A percentile compares a stretch with the other conserved stretches of the same genome.
phyloP scores from a whole-genome alignment of 2,797 vertebrate genomes.

The Ammospiza maritima region DNA sequence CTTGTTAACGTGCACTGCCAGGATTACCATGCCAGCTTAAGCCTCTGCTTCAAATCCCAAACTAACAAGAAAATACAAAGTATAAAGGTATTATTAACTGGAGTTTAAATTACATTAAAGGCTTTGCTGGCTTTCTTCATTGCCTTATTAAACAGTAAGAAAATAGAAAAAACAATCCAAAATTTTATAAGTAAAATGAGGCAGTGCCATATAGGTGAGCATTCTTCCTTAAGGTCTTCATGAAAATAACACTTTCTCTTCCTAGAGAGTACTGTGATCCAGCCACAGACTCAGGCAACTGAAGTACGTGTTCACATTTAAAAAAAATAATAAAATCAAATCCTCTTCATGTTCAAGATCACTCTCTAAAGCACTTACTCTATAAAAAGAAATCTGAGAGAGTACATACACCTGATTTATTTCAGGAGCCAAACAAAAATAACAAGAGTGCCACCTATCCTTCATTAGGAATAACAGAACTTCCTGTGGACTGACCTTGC shows the following conservation, averaged over 20 bases:
- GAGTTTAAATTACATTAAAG: not conserved
- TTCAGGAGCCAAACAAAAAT: constrained; percentile 38
- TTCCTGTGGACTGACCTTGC: not conserved
- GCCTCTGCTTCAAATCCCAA: not conserved
- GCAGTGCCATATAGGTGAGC: not conserved
- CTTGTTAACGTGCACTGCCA: not conserved
- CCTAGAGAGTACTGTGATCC: not conserved
- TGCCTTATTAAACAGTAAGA: not conserved
- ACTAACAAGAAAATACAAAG: not conserved
- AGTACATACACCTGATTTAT: constrained; percentile 8
- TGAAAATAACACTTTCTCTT: not conserved
- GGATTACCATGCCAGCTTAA: not conserved
- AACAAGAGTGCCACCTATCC: constrained; percentile 52
- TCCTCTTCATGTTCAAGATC: constrained; percentile 31
- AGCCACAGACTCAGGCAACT: not conserved
- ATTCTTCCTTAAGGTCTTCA: not conserved
- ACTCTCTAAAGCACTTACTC: constrained; percentile 16
- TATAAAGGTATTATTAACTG: not conserved
- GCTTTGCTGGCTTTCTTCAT: not conserved
- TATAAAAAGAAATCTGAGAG: constrained; percentile 8
- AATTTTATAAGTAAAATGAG: not conserved
- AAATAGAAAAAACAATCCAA: not conserved
- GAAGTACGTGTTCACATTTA: not conserved
- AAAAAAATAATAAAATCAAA: not conserved
- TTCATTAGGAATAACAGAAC: constrained; percentile 1